These are phyloP conservation scores for Zaprionus africanus DNA, from an alignment of 1,140 invertebrate genomes.

Conservation along the genomic window DNA sequence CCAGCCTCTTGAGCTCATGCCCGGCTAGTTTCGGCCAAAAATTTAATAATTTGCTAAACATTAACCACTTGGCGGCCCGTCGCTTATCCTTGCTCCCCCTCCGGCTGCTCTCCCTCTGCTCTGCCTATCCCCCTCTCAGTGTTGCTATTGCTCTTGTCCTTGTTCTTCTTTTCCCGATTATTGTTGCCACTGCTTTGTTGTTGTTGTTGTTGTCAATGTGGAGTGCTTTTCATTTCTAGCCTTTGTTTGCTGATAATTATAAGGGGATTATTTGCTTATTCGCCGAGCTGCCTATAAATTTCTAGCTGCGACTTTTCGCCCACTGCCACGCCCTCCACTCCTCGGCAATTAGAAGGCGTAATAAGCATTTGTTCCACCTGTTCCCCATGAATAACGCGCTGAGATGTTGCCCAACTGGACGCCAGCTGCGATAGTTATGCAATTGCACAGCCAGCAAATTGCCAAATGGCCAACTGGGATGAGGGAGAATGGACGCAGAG, in stretches of 20 bases:
- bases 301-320: background rate
- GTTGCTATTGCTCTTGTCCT: background rate
- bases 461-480: conserved; percentile 32
- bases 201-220: conserved; percentile 50
- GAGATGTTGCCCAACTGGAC: conserved; percentile 7
- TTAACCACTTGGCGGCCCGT: conserved; percentile 65
- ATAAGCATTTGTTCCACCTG: conserved; percentile 68
- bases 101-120: background rate
- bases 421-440: conserved; percentile 54
- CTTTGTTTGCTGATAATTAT: conserved; percentile 68
- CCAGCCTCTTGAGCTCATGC: background rate
- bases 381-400: conserved; percentile 62
- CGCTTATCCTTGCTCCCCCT: conserved; percentile 24
- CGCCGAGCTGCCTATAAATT: conserved; percentile 50
- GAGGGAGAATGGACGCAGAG: background rate
- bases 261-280: conserved; percentile 74
- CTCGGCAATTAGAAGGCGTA: conserved; percentile 65
- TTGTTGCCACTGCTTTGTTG: background rate
- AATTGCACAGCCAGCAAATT: conserved; percentile 68
- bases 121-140: background rate
- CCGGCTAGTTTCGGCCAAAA: conserved; percentile 31
- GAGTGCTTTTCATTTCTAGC: conserved; percentile 27
- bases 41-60: conserved; percentile 76
- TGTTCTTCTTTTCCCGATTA: too few species aligned
- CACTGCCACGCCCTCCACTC: background rate